Evolutionary conservation across 2,113 vertebrate genomes (phyloP).

Genomic region (Thunnus thynnus): DNA sequence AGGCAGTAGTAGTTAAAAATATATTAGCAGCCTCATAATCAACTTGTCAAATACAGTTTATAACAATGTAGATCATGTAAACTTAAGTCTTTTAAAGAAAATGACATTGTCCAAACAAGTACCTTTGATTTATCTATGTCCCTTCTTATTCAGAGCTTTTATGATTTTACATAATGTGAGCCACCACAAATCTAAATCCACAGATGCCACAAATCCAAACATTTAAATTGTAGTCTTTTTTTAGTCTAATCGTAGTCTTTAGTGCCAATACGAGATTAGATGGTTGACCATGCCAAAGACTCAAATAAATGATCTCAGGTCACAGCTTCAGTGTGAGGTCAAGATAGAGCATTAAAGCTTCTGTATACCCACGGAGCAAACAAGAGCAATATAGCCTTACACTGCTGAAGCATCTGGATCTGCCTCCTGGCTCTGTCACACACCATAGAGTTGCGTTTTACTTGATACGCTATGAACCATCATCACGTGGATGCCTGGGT

Average conservation of each 20-base stretch:
- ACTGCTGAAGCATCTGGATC: neutral
- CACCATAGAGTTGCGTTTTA: constrained; percentile 30
- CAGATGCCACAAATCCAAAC: neutral
- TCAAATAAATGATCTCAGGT: constrained; percentile 8
- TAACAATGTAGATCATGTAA: constrained; percentile 2
- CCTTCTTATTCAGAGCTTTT: neutral
- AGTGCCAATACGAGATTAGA: neutral
- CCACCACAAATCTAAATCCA: neutral
- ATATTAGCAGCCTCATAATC: constrained; percentile 6
- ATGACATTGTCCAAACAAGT: constrained; percentile 12
- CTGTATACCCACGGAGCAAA: neutral
- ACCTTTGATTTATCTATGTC: neutral
- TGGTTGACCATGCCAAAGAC: neutral
- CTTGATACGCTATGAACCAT: constrained; percentile 51
- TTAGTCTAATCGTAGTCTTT: neutral
- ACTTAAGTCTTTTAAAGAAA: neutral
- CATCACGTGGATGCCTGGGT: constrained; percentile 40
- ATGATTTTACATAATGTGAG: constrained; percentile 13
- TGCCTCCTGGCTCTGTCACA: constrained; percentile 37
- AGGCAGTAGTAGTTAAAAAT: constrained; percentile 15
- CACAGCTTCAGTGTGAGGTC: constrained; percentile 16
- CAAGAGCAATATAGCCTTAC: neutral
- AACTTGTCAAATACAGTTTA: constrained; percentile 22
- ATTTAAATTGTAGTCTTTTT: neutral
- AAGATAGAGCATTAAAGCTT: neutral